A percentile compares a stretch with the other conserved stretches of the same genome.
phyloP scores from a whole-genome alignment of 53 echinoderm and acorn worm species.

The Echinometra lucunter region DNA sequence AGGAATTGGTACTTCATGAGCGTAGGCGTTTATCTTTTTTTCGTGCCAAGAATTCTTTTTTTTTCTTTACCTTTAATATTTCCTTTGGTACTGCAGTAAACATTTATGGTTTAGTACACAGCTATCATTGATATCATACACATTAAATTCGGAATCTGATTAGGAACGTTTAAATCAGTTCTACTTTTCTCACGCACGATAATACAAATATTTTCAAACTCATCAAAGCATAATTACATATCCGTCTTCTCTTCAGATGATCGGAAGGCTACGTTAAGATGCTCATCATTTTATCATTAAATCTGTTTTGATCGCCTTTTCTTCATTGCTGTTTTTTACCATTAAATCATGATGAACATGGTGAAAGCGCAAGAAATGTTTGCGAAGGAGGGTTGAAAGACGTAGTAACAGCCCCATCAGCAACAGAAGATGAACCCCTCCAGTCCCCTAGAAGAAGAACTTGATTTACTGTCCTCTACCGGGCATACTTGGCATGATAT shows the following conservation, averaged over 20 bases:
- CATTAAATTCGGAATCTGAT: background rate
- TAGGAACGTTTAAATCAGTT: background rate
- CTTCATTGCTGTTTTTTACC: too few relatives aligned
- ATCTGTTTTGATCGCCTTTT: too few relatives aligned
- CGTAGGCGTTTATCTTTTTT: too few relatives aligned
- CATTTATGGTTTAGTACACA: too few relatives aligned
- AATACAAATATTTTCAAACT: background rate
- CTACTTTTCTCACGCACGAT: background rate
- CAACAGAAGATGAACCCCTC: background rate
- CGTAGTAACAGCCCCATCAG: background rate
- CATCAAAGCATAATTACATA: background rate
- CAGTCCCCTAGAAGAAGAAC: background rate
- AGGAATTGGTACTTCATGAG: too few relatives aligned
- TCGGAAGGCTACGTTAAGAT: background rate
- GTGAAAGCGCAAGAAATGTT: background rate
- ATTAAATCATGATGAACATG: too few relatives aligned
- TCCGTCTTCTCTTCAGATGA: background rate
- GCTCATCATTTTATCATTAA: background rate
- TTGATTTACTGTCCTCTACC: slow-evolving; percentile 47
- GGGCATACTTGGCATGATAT: slow-evolving; percentile 54
- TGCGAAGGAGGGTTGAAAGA: too few relatives aligned
- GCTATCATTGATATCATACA: too few relatives aligned
- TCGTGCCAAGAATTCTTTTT: too few relatives aligned
- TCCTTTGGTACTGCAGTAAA: background rate
- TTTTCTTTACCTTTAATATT: background rate